phyloP scores from a whole-genome alignment of 2,888 invertebrate genomes.

The Celastrina argiolus region DNA sequence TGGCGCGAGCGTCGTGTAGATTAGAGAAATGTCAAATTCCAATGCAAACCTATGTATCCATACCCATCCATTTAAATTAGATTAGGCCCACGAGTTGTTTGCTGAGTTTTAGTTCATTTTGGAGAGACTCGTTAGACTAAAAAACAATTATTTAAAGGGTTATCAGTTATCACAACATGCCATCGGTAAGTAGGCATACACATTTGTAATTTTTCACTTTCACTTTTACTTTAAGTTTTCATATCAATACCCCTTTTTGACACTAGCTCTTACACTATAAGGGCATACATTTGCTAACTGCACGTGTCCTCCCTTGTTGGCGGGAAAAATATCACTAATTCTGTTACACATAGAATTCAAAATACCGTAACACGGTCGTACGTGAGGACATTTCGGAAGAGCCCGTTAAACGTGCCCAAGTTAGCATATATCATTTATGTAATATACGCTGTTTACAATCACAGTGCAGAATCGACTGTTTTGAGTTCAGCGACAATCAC shows the following conservation, averaged over 20 bases:
- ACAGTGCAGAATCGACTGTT: background rate
- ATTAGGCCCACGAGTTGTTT: no score
- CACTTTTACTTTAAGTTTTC: no score
- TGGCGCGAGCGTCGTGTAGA: no score
- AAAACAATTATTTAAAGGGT: no score
- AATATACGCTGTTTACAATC: background rate
- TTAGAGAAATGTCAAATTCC: no score
- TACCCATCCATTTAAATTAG: no score
- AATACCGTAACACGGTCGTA: background rate
- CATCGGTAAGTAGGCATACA: no score
- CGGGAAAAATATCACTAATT: background rate
- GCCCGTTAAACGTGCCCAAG: constrained; percentile 3
- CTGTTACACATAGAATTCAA: background rate
- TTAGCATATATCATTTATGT: background rate
- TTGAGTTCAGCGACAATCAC: background rate
- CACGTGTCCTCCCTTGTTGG: background rate
- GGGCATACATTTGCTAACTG: background rate
- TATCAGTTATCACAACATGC: no score
- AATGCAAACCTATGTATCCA: no score
- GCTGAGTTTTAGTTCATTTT: no score
- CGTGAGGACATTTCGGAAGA: background rate
- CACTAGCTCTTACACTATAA: background rate
- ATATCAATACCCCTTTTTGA: background rate
- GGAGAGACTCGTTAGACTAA: no score
- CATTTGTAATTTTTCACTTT: background rate